These are phyloP conservation scores for Tetanocera ferruginea DNA, from an alignment of 2,888 invertebrate genomes.

Conservation along the genomic window DNA sequence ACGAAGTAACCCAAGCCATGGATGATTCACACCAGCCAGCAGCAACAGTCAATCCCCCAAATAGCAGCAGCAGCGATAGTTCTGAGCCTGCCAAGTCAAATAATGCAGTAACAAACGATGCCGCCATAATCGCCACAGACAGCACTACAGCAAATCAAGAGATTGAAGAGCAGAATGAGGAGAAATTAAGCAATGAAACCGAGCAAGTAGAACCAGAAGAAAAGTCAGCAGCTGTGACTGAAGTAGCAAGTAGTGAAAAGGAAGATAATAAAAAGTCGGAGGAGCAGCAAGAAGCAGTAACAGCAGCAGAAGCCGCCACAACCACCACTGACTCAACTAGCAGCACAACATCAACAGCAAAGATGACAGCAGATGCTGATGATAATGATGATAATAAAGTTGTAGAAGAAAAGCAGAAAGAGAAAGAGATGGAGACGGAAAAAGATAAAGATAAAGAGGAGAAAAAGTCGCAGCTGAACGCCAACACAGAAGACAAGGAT, in stretches of 20 bases:
- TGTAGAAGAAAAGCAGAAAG: conserved; percentile 34
- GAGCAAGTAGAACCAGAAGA: background rate
- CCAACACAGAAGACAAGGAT: background rate
- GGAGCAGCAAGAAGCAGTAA: background rate
- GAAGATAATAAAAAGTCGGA: background rate
- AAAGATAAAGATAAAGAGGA: background rate
- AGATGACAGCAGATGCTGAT: background rate
- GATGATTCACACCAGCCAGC: conserved; percentile 47
- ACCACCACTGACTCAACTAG: background rate
- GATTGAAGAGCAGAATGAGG: conserved; percentile 1
- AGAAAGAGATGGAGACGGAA: conserved; percentile 13
- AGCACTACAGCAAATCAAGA: background rate
- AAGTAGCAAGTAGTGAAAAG: background rate
- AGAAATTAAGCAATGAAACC: conserved; percentile 4
- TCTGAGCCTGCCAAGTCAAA: conserved; percentile 12
- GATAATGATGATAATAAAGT: background rate
- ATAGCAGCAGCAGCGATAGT: conserved; percentile 33
- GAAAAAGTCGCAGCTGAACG: background rate
- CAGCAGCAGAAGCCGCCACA: background rate
- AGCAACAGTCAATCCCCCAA: conserved; percentile 3
- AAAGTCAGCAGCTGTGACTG: background rate
- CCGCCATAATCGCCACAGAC: background rate
- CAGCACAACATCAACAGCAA: background rate
- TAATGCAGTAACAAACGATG: background rate
- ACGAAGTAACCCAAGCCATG: conserved; percentile 60